A percentile compares a stretch with the other conserved stretches of the same genome.
phyloP scores from a whole-genome alignment of 2,888 invertebrate species.

The Aproaerema taeniolella region DNA sequence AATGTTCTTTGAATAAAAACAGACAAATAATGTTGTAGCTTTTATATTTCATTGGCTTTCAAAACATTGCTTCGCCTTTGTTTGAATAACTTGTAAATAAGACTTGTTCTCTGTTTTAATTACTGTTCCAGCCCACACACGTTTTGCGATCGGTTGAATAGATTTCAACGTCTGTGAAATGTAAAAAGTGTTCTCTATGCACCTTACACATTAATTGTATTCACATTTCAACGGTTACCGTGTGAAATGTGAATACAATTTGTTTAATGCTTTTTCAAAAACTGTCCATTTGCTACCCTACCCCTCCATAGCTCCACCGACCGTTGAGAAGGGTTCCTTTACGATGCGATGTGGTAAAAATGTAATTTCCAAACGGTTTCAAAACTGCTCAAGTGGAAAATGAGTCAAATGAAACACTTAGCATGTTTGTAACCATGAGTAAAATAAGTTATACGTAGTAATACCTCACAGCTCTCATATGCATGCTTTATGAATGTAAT shows the following conservation, averaged over 20 bases:
- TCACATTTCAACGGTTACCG: slow-evolving; percentile 22
- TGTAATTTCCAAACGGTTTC: slow-evolving; percentile 56
- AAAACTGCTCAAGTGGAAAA: slow-evolving; percentile 48
- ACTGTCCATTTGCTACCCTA: slow-evolving; percentile 33
- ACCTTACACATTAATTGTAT: no score
- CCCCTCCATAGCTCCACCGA: slow-evolving; percentile 35
- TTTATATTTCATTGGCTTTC: no score
- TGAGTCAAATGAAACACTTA: slow-evolving; percentile 32
- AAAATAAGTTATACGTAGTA: no score
- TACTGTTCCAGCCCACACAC: no score
- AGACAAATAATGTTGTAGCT: no score
- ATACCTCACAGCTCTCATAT: no score
- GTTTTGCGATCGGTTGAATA: no score
- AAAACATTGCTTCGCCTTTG: not conserved
- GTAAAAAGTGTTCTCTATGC: no score
- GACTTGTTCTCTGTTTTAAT: not conserved
- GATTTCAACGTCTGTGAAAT: no score
- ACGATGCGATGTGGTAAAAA: slow-evolving; percentile 58
- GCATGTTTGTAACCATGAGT: slow-evolving; percentile 3
- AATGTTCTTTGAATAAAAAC: no score
- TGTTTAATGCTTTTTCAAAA: slow-evolving; percentile 33
- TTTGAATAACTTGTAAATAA: not conserved
- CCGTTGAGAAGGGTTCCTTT: slow-evolving; percentile 51
- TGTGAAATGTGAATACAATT: slow-evolving; percentile 44
- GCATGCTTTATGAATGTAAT: no score